A percentile compares a stretch with the other conserved stretches of the same genome.
phyloP scores from a whole-genome alignment of 2,888 invertebrate genomes.

The Meganola albula region DNA sequence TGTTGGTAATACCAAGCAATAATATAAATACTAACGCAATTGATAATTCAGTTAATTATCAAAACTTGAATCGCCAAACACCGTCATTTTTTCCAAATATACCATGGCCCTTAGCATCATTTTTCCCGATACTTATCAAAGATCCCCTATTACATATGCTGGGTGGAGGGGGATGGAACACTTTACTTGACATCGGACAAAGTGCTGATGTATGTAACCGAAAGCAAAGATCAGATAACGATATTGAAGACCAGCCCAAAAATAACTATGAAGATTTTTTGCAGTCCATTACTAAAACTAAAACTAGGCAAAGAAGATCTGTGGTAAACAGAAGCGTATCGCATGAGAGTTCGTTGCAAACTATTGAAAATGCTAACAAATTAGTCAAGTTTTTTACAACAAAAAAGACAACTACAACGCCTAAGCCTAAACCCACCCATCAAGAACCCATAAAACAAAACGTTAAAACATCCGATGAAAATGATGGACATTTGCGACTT shows the following conservation, averaged over 20 bases:
- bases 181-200: constrained; percentile 78
- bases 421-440: constrained; percentile 47
- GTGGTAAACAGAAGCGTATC: constrained; percentile 52
- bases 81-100: constrained; percentile 30
- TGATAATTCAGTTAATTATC: constrained; percentile 30
- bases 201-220: constrained; percentile 71
- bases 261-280: constrained; percentile 9
- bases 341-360: constrained; percentile 33
- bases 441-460: constrained; percentile 32
- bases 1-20: constrained; percentile 46
- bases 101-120: constrained; percentile 69
- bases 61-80: constrained; percentile 36
- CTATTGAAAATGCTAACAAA: constrained; percentile 36
- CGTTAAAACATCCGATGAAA: constrained; percentile 34
- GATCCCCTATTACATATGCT: constrained; percentile 74
- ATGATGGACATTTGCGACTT: constrained; percentile 44
- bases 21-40: constrained; percentile 32
- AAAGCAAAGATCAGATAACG: constrained; percentile 44
- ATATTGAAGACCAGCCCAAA: constrained; percentile 11
- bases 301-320: constrained; percentile 44
- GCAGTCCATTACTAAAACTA: constrained; percentile 17
- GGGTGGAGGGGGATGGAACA: constrained; percentile 70
- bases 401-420: constrained; percentile 34
- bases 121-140: constrained; percentile 77
- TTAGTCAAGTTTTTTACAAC: constrained; percentile 41